These are phyloP conservation scores for Steinernema carpocapsae DNA, from an alignment of 2,888 invertebrate genomes.

Conservation along the genomic window DNA sequence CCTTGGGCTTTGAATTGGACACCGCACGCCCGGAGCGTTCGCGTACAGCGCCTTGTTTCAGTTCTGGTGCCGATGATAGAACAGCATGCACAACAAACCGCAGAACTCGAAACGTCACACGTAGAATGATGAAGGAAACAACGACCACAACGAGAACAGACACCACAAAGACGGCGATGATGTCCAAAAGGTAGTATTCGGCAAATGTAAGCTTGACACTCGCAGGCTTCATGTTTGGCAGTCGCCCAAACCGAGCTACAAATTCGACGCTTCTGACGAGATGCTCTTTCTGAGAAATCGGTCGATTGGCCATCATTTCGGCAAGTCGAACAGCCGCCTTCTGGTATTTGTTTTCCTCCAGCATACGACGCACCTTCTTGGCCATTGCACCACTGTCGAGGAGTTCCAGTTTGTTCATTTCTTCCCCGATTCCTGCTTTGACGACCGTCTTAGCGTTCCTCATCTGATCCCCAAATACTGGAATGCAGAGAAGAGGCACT, in stretches of 20 bases:
- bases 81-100: too few relatives aligned
- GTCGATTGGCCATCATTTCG: not conserved
- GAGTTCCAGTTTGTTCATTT: conserved; percentile 46
- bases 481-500: conserved; percentile 70
- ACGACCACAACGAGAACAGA: not conserved
- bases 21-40: too few relatives aligned
- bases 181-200: conserved; percentile 3
- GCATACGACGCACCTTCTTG: conserved; percentile 39
- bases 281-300: not conserved
- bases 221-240: conserved; percentile 15
- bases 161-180: not conserved
- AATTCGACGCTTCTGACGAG: conserved; percentile 42
- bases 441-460: conserved; percentile 68
- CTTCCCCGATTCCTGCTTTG: conserved; percentile 30
- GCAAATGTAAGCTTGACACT: not conserved
- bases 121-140: too few relatives aligned
- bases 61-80: too few relatives aligned
- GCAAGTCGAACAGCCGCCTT: not conserved
- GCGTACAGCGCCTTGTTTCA: too few relatives aligned
- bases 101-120: too few relatives aligned
- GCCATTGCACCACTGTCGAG: conserved; percentile 41
- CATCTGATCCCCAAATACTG: conserved; percentile 71
- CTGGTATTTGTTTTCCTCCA: conserved; percentile 36
- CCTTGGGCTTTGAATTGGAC: too few relatives aligned
- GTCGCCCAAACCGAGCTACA: conserved; percentile 5